Percentiles rank a stretch among this genome's conserved stretches.
Conservation (phyloP, 2,888 invertebrate genomes). For the Epinotia ramella region DNA sequence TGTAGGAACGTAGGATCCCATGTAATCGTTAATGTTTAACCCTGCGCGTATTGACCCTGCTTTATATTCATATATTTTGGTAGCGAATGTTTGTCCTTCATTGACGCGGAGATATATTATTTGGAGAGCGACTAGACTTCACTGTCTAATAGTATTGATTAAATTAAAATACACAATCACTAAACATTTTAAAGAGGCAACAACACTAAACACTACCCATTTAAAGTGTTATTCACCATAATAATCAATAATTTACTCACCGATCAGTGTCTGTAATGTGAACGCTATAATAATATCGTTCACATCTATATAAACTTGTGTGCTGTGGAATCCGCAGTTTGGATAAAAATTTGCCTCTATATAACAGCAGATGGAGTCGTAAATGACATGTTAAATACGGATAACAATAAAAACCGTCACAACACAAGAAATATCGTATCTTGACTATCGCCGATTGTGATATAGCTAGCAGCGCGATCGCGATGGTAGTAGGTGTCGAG, state of each 20-base stretch:
- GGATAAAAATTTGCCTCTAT: conserved; percentile 52
- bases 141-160: no score
- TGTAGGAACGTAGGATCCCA: no score
- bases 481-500: conserved; percentile 52
- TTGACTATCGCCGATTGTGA: conserved; percentile 58
- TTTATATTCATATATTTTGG: no score
- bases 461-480: conserved; percentile 56
- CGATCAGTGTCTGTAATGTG: conserved; percentile 14
- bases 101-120: no score
- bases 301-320: conserved; percentile 50
- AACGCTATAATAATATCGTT: conserved; percentile 46
- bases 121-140: no score
- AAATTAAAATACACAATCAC: neutral
- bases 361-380: conserved; percentile 50
- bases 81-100: no score
- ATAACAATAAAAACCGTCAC: conserved; percentile 52
- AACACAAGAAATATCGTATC: conserved; percentile 61
- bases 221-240: neutral
- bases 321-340: conserved; percentile 41
- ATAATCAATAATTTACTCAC: conserved; percentile 25
- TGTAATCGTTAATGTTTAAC: no score
- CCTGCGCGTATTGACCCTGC: no score
- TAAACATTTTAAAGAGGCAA: neutral
- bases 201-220: neutral
- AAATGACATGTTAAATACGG: conserved; percentile 58